Percentiles rank a stretch among this genome's conserved stretches.
phyloP scores from a whole-genome alignment of 2,888 invertebrate species.

The Dynastes grantii region DNA sequence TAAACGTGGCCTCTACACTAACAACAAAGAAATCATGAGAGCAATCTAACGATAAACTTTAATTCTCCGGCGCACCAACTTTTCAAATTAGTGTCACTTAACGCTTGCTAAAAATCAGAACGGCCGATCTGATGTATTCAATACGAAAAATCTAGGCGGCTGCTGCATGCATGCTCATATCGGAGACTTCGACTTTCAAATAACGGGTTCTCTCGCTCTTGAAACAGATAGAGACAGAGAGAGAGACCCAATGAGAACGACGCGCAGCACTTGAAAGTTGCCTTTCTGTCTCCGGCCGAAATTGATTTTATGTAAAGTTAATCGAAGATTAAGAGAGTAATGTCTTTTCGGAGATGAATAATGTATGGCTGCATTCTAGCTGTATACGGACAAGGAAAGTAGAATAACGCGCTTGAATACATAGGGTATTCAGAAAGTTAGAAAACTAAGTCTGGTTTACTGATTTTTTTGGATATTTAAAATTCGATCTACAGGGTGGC shows the following conservation, averaged over 20 bases:
- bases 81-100: slow-evolving; percentile 23
- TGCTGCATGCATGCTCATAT: not conserved
- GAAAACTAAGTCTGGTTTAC: too few species aligned
- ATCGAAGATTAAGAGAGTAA: slow-evolving; percentile 46
- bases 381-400: slow-evolving; percentile 40
- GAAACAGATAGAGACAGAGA: not conserved
- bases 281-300: slow-evolving; percentile 37
- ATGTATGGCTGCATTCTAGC: slow-evolving; percentile 38
- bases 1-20: too few species aligned
- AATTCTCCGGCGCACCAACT: not conserved
- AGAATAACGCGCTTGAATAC: slow-evolving; percentile 21
- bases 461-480: too few species aligned
- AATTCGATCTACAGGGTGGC: too few species aligned
- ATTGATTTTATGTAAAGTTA: slow-evolving; percentile 47
- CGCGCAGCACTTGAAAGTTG: slow-evolving; percentile 1
- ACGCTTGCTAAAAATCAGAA: not conserved
- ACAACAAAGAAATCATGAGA: too few species aligned
- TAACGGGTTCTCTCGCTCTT: slow-evolving; percentile 31
- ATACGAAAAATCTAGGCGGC: not conserved
- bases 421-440: not conserved
- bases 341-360: slow-evolving; percentile 42
- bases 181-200: slow-evolving; percentile 30
- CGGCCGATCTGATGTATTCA: not conserved
- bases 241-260: not conserved
- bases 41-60: too few species aligned